Evolutionary conservation across 1,140 invertebrate species (phyloP), one percentile per base, ranked within the genome.

Genomic region (Liolophura sinensis): DNA sequence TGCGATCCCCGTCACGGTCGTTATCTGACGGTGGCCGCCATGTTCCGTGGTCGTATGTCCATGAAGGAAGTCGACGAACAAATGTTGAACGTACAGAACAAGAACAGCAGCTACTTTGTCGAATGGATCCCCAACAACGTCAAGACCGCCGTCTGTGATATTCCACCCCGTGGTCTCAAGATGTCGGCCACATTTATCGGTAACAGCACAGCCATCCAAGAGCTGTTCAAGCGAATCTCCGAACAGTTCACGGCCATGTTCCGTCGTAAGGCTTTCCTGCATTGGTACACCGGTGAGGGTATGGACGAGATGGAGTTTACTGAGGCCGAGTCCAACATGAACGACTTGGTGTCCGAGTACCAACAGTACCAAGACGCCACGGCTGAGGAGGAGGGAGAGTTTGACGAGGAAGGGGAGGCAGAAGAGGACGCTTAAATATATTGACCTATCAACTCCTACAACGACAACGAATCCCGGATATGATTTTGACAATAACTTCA

Each of bases 71-170:
- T 76, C 31, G 74, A 76, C 59, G 74, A 76, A 56, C 74, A 76
- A 64, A 75, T 76, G 74, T 55, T 76, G 22, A 68, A 76, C 46
- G 67, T 76, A 24, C 71, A 76, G 68, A 76, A 76, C 58, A 76
- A 76, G 66, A 76, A 76, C 64, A 72, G 67, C 81, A 91, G 90
- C 71, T 95, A 94, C 85, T 94, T 95, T 78, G 93, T 95, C 31
- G 92, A 94, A 85, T 95, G 93, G 93, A 94, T 95, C 75, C 93
- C 93, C 4, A 93, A 94, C 85, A 95, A 95, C 75, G 89, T 92
- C 0, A 95, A 94, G 84, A 92, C 90, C 24, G 93, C 93, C 52
- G 93, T 95, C 16, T 95, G 93, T 83, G 93, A 96, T 80, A 95
- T 95, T 77, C 93, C 93, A 64, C 93, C 93, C 20, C 87, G 92